A percentile compares a stretch with the other conserved stretches of the same genome.
Evolutionary conservation across 2,797 vertebrate species (phyloP).

Genomic region (Etheostoma nigrum): DNA sequence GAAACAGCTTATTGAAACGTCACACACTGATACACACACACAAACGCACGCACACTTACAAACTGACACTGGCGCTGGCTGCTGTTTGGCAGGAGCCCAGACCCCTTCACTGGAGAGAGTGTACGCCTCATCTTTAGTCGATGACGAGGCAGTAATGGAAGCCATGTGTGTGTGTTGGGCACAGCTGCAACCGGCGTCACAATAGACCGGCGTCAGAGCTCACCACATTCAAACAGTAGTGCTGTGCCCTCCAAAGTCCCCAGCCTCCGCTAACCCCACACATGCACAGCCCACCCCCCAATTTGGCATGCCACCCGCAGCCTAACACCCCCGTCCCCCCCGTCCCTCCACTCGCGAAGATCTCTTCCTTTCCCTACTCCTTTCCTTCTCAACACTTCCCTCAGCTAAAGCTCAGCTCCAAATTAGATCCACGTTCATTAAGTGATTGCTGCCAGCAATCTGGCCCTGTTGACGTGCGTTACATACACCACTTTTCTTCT

Average conservation of each 20-base stretch:
- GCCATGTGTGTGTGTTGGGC: slow-evolving; percentile 73
- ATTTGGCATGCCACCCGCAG: slow-evolving; percentile 50
- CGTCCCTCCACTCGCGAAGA: not conserved
- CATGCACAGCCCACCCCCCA: slow-evolving; percentile 20
- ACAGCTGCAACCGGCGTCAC: slow-evolving; percentile 79
- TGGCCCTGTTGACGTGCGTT: slow-evolving; percentile 31
- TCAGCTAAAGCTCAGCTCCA: slow-evolving; percentile 42
- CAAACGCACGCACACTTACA: slow-evolving; percentile 37
- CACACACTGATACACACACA: slow-evolving; percentile 31
- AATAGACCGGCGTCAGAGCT: slow-evolving; percentile 77
- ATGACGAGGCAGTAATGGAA: slow-evolving; percentile 75
- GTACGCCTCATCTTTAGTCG: slow-evolving; percentile 68
- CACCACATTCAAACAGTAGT: slow-evolving; percentile 75
- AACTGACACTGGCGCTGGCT: slow-evolving; percentile 73
- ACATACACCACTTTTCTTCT: slow-evolving; percentile 29
- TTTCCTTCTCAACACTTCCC: slow-evolving; percentile 11
- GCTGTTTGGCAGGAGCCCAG: slow-evolving; percentile 79
- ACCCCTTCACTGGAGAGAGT: slow-evolving; percentile 66
- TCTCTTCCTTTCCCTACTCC: not conserved
- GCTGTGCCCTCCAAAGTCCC: slow-evolving; percentile 44
- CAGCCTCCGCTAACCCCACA: slow-evolving; percentile 25
- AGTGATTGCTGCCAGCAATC: slow-evolving; percentile 27
- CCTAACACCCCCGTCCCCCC: not conserved
- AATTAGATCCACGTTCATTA: slow-evolving; percentile 60
- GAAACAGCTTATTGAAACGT: slow-evolving; percentile 71